Conservation (phyloP, 2,888 invertebrate genomes). For the Limnephilus marmoratus region DNA sequence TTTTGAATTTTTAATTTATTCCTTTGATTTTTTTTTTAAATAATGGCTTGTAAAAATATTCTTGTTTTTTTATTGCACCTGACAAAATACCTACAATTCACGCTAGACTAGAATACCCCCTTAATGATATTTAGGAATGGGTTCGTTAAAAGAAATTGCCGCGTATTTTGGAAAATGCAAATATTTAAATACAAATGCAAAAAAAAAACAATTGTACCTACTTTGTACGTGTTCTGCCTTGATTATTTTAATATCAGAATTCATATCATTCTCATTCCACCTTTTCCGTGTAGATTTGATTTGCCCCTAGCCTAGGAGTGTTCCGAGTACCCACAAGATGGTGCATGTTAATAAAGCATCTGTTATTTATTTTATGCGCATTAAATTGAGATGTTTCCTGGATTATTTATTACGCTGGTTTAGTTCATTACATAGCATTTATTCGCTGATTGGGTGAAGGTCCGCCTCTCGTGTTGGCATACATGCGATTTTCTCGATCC, state of each 20-base stretch:
- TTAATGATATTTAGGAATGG: too few relatives aligned
- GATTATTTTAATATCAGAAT: neutral
- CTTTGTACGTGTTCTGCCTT: neutral
- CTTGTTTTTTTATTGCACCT: too few relatives aligned
- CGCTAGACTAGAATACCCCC: too few relatives aligned
- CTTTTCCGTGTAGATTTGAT: neutral
- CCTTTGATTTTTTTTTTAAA: too few relatives aligned
- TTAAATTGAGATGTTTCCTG: conserved; percentile 34
- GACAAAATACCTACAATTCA: too few relatives aligned
- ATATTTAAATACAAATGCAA: too few relatives aligned
- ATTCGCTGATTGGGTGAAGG: conserved; percentile 40
- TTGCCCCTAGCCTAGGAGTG: neutral
- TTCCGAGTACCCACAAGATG: neutral
- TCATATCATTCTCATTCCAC: neutral
- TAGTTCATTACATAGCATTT: conserved; percentile 38
- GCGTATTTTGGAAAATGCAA: too few relatives aligned
- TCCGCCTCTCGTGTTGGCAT: conserved; percentile 23
- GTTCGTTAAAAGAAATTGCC: too few relatives aligned
- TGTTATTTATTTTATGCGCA: conserved; percentile 19
- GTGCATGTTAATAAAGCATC: neutral
- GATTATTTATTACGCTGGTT: conserved; percentile 36
- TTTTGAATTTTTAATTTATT: too few relatives aligned
- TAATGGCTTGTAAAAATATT: too few relatives aligned
- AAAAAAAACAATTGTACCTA: too few relatives aligned
- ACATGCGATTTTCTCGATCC: conserved; percentile 25